Percentiles rank a stretch among this genome's conserved stretches.
phyloP scores from a whole-genome alignment of 2,888 invertebrate species.

The Mythimna vitellina region DNA sequence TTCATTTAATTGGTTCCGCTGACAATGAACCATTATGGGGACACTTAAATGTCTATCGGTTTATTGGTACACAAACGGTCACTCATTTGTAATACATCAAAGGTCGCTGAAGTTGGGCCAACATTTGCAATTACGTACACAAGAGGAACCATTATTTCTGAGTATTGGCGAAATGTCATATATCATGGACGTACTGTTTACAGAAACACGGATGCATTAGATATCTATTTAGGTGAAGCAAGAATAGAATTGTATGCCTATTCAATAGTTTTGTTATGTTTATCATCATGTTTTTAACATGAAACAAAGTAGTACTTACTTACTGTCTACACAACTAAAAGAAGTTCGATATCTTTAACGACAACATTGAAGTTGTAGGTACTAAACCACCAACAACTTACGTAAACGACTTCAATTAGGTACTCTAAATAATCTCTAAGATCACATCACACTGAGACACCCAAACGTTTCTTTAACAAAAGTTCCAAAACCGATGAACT shows the following conservation, averaged over 20 bases:
- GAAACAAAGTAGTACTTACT: neutral
- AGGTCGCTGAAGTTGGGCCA: conserved; percentile 14
- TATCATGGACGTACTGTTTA: conserved; percentile 5
- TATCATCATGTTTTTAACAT: neutral
- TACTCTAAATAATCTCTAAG: conserved; percentile 20
- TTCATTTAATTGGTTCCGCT: conserved; percentile 30
- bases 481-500: conserved; percentile 35
- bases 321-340: neutral
- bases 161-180: conserved; percentile 30
- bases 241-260: neutral
- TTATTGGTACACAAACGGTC: conserved; percentile 23
- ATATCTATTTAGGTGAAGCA: neutral
- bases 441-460: conserved; percentile 8
- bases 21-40: conserved; percentile 11
- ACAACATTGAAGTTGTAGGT: conserved; percentile 5
- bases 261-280: neutral
- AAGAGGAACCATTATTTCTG: conserved; percentile 25
- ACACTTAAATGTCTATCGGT: conserved; percentile 17
- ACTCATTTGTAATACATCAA: conserved; percentile 39
- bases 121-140: conserved; percentile 21
- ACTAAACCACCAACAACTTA: conserved; percentile 2
- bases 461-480: conserved; percentile 18
- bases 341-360: neutral
- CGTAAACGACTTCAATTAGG: conserved; percentile 7
- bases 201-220: neutral